Evolutionary conservation across 2,888 invertebrate species (phyloP).

Genomic region (Zhengitettix transpicula): DNA sequence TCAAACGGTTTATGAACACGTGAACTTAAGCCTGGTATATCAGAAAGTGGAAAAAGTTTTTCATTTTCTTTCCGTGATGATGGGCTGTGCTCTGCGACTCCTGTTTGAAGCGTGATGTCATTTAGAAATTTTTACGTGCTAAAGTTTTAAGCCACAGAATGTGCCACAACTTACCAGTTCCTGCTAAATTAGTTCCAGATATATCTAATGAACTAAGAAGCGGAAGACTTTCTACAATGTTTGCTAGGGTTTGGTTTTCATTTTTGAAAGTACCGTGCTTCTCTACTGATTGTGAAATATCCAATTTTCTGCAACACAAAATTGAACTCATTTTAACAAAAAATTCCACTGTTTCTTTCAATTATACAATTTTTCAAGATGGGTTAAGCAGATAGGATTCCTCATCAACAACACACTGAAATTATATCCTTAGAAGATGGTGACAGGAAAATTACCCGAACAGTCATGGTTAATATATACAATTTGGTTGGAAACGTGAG

Average conservation of each 20-base stretch:
- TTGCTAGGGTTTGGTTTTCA: conserved; percentile 53
- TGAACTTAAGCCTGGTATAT: conserved; percentile 74
- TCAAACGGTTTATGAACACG: conserved; percentile 62
- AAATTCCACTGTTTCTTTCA: no score
- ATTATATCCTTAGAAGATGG: no score
- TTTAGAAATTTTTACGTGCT: background rate
- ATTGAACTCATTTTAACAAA: no score
- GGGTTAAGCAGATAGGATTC: no score
- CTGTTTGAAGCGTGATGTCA: conserved; percentile 2
- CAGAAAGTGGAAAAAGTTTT: conserved; percentile 27
- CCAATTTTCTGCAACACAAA: conserved; percentile 44
- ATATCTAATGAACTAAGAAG: conserved; percentile 74
- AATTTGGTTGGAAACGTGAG: no score
- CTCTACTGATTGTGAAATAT: conserved; percentile 62
- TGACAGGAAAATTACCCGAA: no score
- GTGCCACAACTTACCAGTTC: conserved; percentile 37
- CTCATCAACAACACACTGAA: no score
- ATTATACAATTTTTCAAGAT: no score
- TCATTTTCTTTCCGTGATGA: conserved; percentile 19
- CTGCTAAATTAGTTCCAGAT: conserved; percentile 89
- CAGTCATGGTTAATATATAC: no score
- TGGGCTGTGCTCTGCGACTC: conserved; percentile 37
- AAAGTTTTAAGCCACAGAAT: background rate
- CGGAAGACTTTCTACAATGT: conserved; percentile 56
- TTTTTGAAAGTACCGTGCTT: conserved; percentile 56